Percentiles rank a stretch among this genome's conserved stretches.
Evolutionary conservation across 2,888 invertebrate genomes (phyloP).

Genomic region (Euspilapteryx auroguttella): DNA sequence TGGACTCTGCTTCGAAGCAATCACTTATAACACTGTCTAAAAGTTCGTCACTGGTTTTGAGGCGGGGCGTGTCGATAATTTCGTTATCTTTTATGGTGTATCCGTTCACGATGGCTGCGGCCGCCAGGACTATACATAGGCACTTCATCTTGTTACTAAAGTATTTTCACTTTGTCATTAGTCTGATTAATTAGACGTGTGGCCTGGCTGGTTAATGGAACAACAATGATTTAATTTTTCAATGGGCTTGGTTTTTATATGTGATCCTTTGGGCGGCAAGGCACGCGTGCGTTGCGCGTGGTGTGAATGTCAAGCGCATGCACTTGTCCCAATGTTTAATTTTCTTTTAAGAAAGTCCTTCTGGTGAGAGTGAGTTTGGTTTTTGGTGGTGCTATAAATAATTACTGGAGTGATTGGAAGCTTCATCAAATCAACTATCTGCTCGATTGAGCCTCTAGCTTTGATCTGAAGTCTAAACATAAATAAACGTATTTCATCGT

Average conservation of each 20-base stretch:
- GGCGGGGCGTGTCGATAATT: conserved; percentile 50
- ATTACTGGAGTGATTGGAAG: no score
- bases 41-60: conserved; percentile 68
- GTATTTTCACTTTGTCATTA: conserved; percentile 41
- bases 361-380: conserved; percentile 41
- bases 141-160: conserved; percentile 39
- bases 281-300: conserved; percentile 39
- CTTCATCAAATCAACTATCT: no score
- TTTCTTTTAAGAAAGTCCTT: conserved; percentile 56
- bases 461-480: no score
- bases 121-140: conserved; percentile 53
- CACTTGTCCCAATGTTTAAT: conserved; percentile 49
- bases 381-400: no score
- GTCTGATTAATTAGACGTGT: conserved; percentile 48
- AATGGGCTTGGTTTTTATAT: conserved; percentile 71
- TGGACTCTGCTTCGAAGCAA: conserved; percentile 69
- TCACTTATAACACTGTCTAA: conserved; percentile 72
- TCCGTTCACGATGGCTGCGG: conserved; percentile 44
- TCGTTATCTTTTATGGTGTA: conserved; percentile 61
- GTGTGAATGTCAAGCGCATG: conserved; percentile 31
- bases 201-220: conserved; percentile 47
- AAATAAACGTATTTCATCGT: no score
- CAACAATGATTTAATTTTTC: conserved; percentile 61
- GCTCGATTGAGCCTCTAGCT: no score
- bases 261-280: conserved; percentile 57